These are phyloP conservation scores for Gadopsis marmoratus DNA, from an alignment of 2,797 vertebrate genomes.

Conservation along the genomic window DNA sequence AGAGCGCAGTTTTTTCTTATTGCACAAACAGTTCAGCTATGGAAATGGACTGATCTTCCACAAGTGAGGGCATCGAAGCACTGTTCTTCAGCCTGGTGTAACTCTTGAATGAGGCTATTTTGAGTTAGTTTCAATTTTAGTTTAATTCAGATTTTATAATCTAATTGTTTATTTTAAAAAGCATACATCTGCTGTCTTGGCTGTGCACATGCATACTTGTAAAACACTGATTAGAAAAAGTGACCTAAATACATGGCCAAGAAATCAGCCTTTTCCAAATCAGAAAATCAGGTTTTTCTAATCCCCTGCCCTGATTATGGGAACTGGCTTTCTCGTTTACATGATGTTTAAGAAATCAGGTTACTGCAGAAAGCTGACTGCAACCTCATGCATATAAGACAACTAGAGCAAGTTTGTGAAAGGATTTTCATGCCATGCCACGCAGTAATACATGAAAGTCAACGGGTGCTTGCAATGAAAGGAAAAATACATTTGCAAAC, in stretches of 20 bases:
- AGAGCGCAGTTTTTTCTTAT: neutral
- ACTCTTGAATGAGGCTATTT: neutral
- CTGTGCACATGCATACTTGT: neutral
- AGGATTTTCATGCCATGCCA: constrained; percentile 5
- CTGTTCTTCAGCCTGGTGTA: too few relatives aligned
- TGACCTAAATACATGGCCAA: neutral
- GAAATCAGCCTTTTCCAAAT: neutral
- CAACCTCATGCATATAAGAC: constrained; percentile 5
- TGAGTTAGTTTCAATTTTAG: neutral
- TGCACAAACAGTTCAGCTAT: neutral
- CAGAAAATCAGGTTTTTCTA: neutral
- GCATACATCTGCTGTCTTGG: neutral
- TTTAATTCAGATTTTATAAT: neutral
- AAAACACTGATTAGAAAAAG: neutral
- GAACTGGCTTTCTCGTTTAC: constrained; percentile 5
- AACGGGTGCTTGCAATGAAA: neutral
- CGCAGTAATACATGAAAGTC: constrained; percentile 15
- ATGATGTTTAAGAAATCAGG: constrained; percentile 14
- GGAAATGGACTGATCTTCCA: neutral
- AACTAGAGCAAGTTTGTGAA: constrained; percentile 1
- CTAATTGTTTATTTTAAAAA: neutral
- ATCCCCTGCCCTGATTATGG: neutral
- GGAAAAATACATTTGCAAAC: constrained; percentile 5
- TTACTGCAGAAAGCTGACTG: constrained; percentile 15
- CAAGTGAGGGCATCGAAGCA: neutral